These are phyloP conservation scores for Hypotaenidia okinawae DNA, from an alignment of 2,797 vertebrate species.

Conservation along the genomic window DNA sequence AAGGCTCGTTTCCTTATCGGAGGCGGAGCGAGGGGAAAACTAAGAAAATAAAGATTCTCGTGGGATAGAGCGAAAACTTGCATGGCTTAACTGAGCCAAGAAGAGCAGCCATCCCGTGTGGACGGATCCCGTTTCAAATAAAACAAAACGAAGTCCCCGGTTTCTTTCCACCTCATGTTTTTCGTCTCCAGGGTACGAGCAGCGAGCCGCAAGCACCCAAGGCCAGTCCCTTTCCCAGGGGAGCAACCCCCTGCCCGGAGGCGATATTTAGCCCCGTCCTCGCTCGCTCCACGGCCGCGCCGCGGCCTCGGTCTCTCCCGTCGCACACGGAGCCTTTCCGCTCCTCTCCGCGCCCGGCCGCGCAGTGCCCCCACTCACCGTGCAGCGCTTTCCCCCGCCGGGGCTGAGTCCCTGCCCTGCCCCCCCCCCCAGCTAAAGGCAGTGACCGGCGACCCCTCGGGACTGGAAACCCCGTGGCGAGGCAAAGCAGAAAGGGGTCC, in stretches of 20 bases:
- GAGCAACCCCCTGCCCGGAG: background rate
- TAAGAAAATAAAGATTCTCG: slow-evolving; percentile 11
- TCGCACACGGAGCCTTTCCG: background rate
- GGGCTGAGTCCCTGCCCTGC: background rate
- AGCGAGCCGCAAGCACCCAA: background rate
- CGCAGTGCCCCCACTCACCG: background rate
- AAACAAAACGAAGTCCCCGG: background rate
- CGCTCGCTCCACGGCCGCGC: background rate
- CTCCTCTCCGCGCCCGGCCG: background rate
- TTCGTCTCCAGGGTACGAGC: background rate
- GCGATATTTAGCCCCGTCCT: background rate
- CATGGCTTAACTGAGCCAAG: background rate
- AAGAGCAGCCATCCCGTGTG: background rate
- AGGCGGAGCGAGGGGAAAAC: slow-evolving; percentile 40
- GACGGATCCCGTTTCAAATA: background rate
- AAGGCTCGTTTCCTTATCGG: slow-evolving; percentile 71
- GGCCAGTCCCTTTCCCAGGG: background rate
- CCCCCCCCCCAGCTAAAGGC: background rate
- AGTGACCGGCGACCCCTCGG: background rate
- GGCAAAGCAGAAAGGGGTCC: background rate
- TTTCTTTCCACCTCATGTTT: background rate
- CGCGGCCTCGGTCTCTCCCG: background rate
- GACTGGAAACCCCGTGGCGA: background rate
- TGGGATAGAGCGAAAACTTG: background rate
- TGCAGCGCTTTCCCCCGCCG: no score